A percentile compares a stretch with the other conserved stretches of the same genome.
These are phyloP conservation scores for Leucosticte australis DNA, from an alignment of 2,113 vertebrate species.

Conservation along the genomic window DNA sequence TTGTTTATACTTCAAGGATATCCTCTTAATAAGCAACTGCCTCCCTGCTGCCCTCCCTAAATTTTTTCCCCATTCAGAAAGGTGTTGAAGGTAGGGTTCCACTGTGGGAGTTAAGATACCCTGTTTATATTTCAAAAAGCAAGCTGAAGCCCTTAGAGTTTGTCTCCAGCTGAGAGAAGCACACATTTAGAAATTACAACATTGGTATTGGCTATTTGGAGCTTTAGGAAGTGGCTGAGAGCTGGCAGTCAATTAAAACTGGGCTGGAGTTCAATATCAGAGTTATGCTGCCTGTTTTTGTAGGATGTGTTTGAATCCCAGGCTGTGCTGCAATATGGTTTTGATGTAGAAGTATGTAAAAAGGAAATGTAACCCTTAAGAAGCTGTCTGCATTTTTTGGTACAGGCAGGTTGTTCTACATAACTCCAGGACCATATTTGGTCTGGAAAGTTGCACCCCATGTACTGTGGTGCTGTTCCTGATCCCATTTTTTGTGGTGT, in stretches of 20 bases:
- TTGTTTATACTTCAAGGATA: slow-evolving; percentile 54
- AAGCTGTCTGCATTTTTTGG: slow-evolving; percentile 70
- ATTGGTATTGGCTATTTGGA: slow-evolving; percentile 68
- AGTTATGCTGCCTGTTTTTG: slow-evolving; percentile 73
- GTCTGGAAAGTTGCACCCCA: background rate
- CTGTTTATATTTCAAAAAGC: slow-evolving; percentile 65
- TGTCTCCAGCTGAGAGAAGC: slow-evolving; percentile 52
- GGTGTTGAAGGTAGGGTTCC: slow-evolving; percentile 44
- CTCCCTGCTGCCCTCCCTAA: slow-evolving; percentile 4
- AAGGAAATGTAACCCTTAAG: slow-evolving; percentile 75
- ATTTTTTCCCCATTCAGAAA: background rate
- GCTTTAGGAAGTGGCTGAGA: slow-evolving; percentile 71
- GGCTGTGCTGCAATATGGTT: slow-evolving; percentile 70
- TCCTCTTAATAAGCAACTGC: slow-evolving; percentile 19
- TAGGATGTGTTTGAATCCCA: slow-evolving; percentile 62
- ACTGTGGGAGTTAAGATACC: slow-evolving; percentile 42
- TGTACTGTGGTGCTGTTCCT: background rate
- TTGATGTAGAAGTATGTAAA: slow-evolving; percentile 78
- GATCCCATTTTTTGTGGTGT: background rate
- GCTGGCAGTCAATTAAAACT: slow-evolving; percentile 78
- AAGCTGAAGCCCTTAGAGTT: slow-evolving; percentile 57
- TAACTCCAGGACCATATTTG: slow-evolving; percentile 3
- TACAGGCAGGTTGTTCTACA: slow-evolving; percentile 23
- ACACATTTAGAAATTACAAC: slow-evolving; percentile 66
- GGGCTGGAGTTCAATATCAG: slow-evolving; percentile 73